phyloP scores from a whole-genome alignment of 2,888 invertebrate genomes.

The Incurvaria masculella region DNA sequence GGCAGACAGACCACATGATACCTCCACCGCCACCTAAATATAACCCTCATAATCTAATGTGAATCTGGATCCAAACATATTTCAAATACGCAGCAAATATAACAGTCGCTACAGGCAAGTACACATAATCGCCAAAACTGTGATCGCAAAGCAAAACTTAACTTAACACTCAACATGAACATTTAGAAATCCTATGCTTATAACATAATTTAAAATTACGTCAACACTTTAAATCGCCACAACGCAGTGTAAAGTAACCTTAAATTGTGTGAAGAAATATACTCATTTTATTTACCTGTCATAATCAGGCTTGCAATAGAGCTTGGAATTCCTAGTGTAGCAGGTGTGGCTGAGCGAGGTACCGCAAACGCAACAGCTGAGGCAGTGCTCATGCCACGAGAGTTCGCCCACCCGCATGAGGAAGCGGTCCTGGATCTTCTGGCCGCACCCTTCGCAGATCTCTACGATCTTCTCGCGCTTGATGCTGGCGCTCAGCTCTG shows the following conservation, averaged over 20 bases:
- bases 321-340: conserved; percentile 89
- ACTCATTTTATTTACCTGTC: conserved; percentile 85
- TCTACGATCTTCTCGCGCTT: conserved; percentile 80
- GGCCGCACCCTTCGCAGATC: conserved; percentile 92
- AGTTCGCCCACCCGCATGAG: conserved; percentile 92
- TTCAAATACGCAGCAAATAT: too few species aligned
- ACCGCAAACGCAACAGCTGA: conserved; percentile 93
- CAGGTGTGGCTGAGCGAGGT: conserved; percentile 89
- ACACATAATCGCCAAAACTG: too few species aligned
- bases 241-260: conserved; percentile 2
- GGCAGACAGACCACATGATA: too few species aligned
- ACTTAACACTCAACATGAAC: too few species aligned
- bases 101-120: too few species aligned
- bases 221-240: conserved; percentile 3
- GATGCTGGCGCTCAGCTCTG: conserved; percentile 57
- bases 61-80: too few species aligned
- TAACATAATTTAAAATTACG: background rate
- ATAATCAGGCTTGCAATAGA: conserved; percentile 97
- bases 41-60: too few species aligned
- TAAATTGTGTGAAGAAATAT: conserved; percentile 8
- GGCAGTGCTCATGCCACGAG: conserved; percentile 96
- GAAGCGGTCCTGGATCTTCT: conserved; percentile 93
- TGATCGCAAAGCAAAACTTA: too few species aligned
- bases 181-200: too few species aligned
- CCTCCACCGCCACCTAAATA: too few species aligned